Base-by-base conservation (phyloP, 2,797 vertebrate genomes). In the Paedocypris micromegethes region DNA sequence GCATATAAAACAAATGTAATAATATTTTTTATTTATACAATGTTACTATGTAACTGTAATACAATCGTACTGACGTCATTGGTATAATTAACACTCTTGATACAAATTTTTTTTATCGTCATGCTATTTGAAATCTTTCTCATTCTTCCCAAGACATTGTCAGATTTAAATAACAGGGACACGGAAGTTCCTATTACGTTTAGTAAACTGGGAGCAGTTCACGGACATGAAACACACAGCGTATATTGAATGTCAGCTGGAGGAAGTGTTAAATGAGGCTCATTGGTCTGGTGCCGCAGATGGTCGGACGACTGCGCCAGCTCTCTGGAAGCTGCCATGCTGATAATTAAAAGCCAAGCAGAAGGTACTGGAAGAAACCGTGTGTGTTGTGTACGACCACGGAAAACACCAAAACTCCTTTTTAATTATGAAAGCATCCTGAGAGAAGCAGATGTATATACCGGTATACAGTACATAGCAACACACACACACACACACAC, bases 301-400 rank as follows among this genome's bases (percentile, higher is more conserved):
- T 79, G 78, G 75, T 64, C 8, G 59, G 63, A 58, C 46, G 70
- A 54, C 68, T 64, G 70, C 60, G 73, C 75, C 73, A 74, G 72
- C 50, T 4, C 45, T 57, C 40, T 49, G 47, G 57, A 71, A 58
- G 50, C 23, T 65, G 68, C 60, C 75, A 63, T 73, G 70, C 62
- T 48, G 70, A 62, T 79, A 79, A 79, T 79, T 79, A 79, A 79
- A 75, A 75, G 56, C 41, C 38, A 41, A 71, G 71, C 75, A 73
- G 73, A 77, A 66, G 73, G 75, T 73, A 61, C 47, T 56, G 38
- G 60, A 54, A 75, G 64, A 63, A 77, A 68, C 56, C 72, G 65
- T 79, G 75, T 74, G 71, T 65, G 47, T 47, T 70, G 64, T 67
- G 52, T 54, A 68, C 68, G 39, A 39, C 9, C 39, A 57, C 45